Conservation (phyloP, 2,888 invertebrate genomes). For the Candidula unifasciata region DNA sequence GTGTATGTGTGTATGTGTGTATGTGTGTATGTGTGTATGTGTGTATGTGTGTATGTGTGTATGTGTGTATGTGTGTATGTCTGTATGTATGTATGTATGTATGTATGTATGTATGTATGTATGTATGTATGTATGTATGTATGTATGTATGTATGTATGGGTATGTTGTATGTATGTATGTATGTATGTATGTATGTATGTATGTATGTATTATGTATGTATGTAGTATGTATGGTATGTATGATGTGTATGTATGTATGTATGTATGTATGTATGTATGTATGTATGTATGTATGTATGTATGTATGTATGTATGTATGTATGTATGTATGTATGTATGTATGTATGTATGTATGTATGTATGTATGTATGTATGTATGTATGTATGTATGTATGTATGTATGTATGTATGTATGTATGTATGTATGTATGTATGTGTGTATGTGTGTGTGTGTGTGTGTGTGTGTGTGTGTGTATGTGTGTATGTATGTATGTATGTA, state of each 20-base stretch:
- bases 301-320: too few species aligned
- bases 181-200: neutral
- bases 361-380: conserved; percentile 21
- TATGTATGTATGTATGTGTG: neutral
- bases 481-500: neutral
- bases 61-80: neutral
- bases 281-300: neutral
- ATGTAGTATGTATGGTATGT: neutral
- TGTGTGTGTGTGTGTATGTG: neutral
- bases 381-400: conserved; percentile 20
- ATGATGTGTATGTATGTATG: neutral
- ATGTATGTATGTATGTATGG: neutral
- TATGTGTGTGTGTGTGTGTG: too few species aligned
- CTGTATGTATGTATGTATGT: too few species aligned
- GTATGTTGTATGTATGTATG: neutral
- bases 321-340: too few species aligned
- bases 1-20: neutral
- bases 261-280: neutral
- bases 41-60: too few species aligned
- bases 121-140: neutral
- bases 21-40: neutral
- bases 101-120: neutral
- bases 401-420: neutral
- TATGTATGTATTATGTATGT: neutral
- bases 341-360: conserved; percentile 26